Evolutionary conservation across 1,140 invertebrate species (phyloP).

Genomic region (Leptopilina boulardi): DNA sequence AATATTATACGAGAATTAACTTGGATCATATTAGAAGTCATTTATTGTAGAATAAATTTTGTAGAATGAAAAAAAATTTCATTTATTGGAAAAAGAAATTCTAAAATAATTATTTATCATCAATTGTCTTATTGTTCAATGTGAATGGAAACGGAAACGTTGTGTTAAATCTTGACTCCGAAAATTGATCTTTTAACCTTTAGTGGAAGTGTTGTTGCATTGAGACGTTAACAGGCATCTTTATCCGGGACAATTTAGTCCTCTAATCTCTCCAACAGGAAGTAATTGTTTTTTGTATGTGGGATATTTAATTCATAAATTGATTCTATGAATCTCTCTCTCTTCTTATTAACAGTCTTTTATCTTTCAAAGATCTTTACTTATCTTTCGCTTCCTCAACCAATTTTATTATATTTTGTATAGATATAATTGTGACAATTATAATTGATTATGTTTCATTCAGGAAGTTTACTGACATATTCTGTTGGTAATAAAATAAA

Average conservation of each 20-base stretch:
- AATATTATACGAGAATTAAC: too few species aligned
- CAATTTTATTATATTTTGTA: background rate
- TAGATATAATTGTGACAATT: background rate
- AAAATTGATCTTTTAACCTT: constrained; percentile 20
- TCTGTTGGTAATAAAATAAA: too few species aligned
- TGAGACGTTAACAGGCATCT: constrained; percentile 16
- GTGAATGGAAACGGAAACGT: background rate
- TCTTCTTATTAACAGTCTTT: background rate
- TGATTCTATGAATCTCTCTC: constrained; percentile 13
- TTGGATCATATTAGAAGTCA: too few species aligned
- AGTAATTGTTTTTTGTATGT: constrained; percentile 28
- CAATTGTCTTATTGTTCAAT: background rate
- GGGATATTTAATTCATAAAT: constrained; percentile 26
- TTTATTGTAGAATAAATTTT: too few species aligned
- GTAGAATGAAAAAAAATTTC: too few species aligned
- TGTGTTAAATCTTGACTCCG: constrained; percentile 4
- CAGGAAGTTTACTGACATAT: background rate
- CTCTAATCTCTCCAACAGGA: constrained; percentile 25
- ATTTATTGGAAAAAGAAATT: too few species aligned
- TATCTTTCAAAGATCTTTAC: too few species aligned
- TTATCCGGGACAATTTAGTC: constrained; percentile 23
- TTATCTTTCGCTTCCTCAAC: background rate
- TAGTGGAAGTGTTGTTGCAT: constrained; percentile 25
- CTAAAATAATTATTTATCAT: too few species aligned
- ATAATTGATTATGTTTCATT: background rate